Conservation (phyloP, 1,140 invertebrate species). For the Apis florea region DNA sequence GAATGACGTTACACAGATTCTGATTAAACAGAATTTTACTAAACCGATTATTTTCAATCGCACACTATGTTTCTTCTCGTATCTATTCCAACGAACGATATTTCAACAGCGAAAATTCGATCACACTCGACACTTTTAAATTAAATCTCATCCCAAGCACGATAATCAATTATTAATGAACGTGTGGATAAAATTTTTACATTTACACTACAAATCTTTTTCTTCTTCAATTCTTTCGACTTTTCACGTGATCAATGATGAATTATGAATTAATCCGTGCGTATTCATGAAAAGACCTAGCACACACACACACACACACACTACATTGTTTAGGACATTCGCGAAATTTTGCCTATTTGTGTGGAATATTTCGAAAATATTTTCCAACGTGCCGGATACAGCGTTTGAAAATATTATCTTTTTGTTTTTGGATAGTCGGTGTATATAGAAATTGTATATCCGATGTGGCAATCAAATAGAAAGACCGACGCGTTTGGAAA, state of each 20-base stretch:
- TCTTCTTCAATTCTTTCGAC: neutral
- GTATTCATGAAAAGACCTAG: neutral
- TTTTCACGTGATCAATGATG: neutral
- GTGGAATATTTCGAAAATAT: constrained; percentile 9
- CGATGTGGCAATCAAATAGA: neutral
- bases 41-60: constrained; percentile 12
- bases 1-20: neutral
- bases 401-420: constrained; percentile 1
- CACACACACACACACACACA: no score
- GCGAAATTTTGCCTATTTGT: neutral
- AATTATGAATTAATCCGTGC: neutral
- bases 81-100: neutral
- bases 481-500: neutral
- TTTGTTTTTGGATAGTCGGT: neutral
- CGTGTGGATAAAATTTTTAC: constrained; percentile 15
- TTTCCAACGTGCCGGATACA: neutral
- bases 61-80: neutral
- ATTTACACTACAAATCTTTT: neutral
- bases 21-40: constrained; percentile 29
- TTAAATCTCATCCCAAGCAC: constrained; percentile 32
- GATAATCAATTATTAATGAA: constrained; percentile 22
- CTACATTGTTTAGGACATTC: neutral
- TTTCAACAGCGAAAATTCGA: neutral
- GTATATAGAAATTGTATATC: neutral
- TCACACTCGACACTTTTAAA: constrained; percentile 26